phyloP scores from a whole-genome alignment of 2,888 invertebrate species.

The Liopterus haemorrhoidalis region DNA sequence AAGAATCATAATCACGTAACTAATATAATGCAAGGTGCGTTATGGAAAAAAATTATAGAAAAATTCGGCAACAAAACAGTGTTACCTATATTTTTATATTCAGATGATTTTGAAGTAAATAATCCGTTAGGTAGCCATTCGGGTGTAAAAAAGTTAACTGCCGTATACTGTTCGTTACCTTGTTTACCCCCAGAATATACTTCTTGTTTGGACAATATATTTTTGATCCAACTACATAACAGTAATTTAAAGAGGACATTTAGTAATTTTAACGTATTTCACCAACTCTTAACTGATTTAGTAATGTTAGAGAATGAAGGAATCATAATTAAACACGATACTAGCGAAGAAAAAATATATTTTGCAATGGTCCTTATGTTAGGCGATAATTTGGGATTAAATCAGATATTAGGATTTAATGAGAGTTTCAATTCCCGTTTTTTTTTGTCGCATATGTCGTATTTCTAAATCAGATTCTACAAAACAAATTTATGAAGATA shows the following conservation, averaged over 20 bases:
- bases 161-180: background rate
- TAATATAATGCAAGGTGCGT: background rate
- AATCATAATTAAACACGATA: background rate
- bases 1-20: background rate
- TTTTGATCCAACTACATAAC: background rate
- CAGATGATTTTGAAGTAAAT: constrained; percentile 1
- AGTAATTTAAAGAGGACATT: background rate
- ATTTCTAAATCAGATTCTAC: background rate
- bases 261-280: no score
- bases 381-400: background rate
- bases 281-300: background rate
- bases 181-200: background rate
- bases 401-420: background rate
- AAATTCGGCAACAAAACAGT: background rate
- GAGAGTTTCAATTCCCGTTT: background rate
- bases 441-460: no score
- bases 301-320: background rate
- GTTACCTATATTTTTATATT: no score
- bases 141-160: background rate
- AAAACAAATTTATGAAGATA: background rate
- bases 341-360: background rate
- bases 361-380: background rate
- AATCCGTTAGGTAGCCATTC: constrained; percentile 1
- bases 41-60: constrained; percentile 1
- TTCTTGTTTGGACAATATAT: background rate